These are phyloP conservation scores for Dinomys branickii DNA, from an alignment of 2,113 vertebrate genomes.

Conservation along the genomic window DNA sequence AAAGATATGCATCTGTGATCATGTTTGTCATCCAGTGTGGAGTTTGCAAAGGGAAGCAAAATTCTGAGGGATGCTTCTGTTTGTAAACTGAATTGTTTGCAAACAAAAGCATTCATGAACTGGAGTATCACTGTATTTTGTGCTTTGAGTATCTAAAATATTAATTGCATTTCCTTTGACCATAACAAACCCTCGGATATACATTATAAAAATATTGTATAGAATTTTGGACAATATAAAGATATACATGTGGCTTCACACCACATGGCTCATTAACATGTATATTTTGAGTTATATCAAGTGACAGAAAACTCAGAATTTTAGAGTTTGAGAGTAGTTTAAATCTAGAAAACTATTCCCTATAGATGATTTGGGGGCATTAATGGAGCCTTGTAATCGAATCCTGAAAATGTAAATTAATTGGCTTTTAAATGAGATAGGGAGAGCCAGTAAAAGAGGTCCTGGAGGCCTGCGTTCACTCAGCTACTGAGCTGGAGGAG, in stretches of 20 bases:
- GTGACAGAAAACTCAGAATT: background rate
- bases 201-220: background rate
- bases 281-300: background rate
- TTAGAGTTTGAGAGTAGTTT: slow-evolving; percentile 33
- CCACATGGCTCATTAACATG: background rate
- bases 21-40: background rate
- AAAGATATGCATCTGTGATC: background rate
- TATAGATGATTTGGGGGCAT: slow-evolving; percentile 56
- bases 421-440: slow-evolving; percentile 63
- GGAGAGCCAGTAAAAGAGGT: slow-evolving; percentile 66
- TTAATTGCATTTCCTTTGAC: background rate
- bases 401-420: slow-evolving; percentile 73
- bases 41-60: background rate
- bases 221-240: background rate
- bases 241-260: background rate
- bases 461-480: slow-evolving; percentile 58
- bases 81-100: background rate
- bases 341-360: slow-evolving; percentile 42
- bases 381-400: slow-evolving; percentile 60
- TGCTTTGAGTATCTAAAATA: background rate
- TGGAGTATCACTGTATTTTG: background rate
- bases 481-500: slow-evolving; percentile 8
- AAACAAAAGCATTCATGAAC: background rate
- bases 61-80: background rate
- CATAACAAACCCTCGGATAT: background rate